Evolutionary conservation across 2,888 invertebrate species (phyloP).

Genomic region (Rhagium mordax): DNA sequence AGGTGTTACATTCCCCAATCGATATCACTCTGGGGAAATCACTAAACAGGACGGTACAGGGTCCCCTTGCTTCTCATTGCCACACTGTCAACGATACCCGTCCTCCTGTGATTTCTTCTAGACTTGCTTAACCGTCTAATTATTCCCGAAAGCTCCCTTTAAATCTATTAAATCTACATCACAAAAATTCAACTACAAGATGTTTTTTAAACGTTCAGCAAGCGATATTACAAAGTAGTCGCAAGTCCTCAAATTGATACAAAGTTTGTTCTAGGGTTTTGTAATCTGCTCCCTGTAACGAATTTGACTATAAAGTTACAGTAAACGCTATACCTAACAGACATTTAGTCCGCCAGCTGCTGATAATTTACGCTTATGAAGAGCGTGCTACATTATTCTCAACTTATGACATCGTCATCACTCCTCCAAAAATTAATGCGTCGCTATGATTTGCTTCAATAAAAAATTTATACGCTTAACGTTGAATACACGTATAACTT

Average conservation of each 20-base stretch:
- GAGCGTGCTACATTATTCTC: no score
- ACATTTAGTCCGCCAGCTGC: no score
- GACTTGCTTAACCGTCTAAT: slow-evolving; percentile 60
- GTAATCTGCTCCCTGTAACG: not conserved
- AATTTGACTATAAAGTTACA: not conserved
- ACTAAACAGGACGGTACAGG: slow-evolving; percentile 65
- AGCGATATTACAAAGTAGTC: slow-evolving; percentile 5
- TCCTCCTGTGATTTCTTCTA: slow-evolving; percentile 57
- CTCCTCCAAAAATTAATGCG: no score
- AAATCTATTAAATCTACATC: slow-evolving; percentile 57
- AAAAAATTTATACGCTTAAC: no score
- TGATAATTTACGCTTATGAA: no score
- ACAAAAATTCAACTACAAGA: slow-evolving; percentile 45
- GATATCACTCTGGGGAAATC: slow-evolving; percentile 69
- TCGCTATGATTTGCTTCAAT: no score
- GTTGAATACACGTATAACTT: no score
- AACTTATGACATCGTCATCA: no score
- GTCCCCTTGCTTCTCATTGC: slow-evolving; percentile 53
- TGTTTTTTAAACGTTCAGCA: slow-evolving; percentile 27
- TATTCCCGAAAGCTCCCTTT: slow-evolving; percentile 58
- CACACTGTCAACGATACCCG: slow-evolving; percentile 56
- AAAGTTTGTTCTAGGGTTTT: not conserved
- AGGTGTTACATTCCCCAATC: slow-evolving; percentile 68
- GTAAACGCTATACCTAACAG: no score
- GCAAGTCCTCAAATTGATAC: not conserved